Evolutionary conservation across 37 sponge, comb jelly and placozoan species (phyloP).

Genomic region (Mnemiopsis leidyi): DNA sequence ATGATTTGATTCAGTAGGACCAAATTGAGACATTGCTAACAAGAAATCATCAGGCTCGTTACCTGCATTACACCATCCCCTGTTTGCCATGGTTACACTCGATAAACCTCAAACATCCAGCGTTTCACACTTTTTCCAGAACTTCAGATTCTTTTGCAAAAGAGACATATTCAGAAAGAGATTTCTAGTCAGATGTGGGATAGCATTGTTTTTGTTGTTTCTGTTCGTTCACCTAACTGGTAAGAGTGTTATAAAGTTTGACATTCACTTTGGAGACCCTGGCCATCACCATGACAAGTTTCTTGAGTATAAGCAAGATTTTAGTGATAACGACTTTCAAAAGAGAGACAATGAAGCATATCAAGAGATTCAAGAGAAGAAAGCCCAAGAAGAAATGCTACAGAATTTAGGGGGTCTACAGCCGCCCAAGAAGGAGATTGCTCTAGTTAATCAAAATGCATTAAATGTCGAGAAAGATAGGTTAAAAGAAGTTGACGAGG

Average conservation of each 20-base stretch:
- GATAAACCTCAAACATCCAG: no score
- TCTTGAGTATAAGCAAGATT: neutral
- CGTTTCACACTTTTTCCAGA: neutral
- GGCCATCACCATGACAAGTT: neutral
- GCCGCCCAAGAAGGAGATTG: neutral
- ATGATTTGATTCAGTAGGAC: no score
- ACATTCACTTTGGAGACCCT: neutral
- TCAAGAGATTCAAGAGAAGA: neutral
- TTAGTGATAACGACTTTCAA: neutral
- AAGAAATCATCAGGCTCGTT: no score
- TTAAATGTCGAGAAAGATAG: neutral
- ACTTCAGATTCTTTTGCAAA: neutral
- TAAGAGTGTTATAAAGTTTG: neutral
- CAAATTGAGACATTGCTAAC: no score
- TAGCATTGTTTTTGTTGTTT: neutral
- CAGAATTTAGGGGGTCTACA: neutral
- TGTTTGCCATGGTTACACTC: no score
- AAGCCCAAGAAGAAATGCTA: neutral
- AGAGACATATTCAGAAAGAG: constrained; percentile 1
- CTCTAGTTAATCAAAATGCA: neutral
- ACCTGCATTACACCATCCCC: no score
- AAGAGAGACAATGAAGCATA: neutral
- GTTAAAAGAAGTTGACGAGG: neutral
- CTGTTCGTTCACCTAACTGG: neutral
- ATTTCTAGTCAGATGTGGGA: neutral